A percentile compares a stretch with the other conserved stretches of the same genome.
Conservation (phyloP, 2,797 vertebrate genomes). For the Balearica regulorum region DNA sequence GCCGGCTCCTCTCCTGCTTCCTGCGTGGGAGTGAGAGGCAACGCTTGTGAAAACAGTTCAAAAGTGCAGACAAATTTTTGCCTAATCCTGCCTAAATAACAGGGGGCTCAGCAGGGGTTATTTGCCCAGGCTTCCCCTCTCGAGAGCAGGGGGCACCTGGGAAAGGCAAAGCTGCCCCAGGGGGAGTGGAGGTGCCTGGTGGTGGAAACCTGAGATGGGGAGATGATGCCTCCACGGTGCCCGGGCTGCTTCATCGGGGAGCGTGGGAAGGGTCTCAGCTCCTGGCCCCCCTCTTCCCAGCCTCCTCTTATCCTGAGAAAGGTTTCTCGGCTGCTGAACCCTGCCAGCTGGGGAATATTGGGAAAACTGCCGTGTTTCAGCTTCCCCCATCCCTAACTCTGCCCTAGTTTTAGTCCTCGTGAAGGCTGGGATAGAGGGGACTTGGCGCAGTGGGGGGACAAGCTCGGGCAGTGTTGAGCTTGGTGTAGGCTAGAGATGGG, state of each 20-base stretch:
- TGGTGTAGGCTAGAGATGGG: background rate
- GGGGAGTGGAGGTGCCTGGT: background rate
- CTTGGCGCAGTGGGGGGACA: rapidly evolving
- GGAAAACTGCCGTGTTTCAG: background rate
- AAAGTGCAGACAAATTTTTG: slow-evolving; percentile 87
- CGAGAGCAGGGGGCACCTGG: background rate
- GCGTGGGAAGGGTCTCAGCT: slow-evolving; percentile 37
- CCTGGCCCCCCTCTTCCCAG: background rate
- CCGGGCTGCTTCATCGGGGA: rapidly evolving
- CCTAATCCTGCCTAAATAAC: slow-evolving; percentile 86
- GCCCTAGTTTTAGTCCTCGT: background rate
- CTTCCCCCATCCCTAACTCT: background rate
- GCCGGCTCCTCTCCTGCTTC: slow-evolving; percentile 69
- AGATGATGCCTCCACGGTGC: background rate
- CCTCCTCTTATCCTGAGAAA: slow-evolving; percentile 19
- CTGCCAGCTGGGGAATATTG: background rate
- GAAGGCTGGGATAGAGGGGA: background rate
- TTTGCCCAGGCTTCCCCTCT: slow-evolving; percentile 5
- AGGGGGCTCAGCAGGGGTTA: slow-evolving; percentile 62
- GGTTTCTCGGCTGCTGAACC: background rate
- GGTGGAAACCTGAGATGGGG: background rate
- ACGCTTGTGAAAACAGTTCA: slow-evolving; percentile 81
- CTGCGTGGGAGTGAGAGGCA: slow-evolving; percentile 78
- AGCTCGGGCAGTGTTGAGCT: background rate
- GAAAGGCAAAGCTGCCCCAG: background rate